Conservation (phyloP, 2,113 vertebrate species). For the Megaptera novaeangliae region DNA sequence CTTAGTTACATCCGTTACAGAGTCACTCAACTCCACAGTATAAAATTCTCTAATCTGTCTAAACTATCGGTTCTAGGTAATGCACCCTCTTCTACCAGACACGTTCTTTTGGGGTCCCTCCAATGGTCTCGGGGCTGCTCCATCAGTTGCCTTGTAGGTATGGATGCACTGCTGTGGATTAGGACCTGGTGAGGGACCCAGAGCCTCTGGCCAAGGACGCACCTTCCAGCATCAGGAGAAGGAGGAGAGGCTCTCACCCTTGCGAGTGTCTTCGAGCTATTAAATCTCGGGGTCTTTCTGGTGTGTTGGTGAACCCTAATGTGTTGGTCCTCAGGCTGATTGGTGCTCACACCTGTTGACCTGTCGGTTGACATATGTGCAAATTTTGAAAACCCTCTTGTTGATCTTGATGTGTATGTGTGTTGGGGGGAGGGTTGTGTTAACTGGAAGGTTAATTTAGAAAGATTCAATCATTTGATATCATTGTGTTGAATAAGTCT, state of each 20-base stretch:
- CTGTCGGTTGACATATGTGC: too few species aligned
- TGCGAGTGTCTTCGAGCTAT: not conserved
- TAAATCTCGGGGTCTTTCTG: not conserved
- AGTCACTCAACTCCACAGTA: not conserved
- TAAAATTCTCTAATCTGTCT: not conserved
- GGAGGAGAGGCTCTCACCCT: not conserved
- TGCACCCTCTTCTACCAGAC: not conserved
- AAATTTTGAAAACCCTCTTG: not conserved
- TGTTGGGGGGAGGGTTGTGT: too few species aligned
- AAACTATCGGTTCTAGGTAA: not conserved
- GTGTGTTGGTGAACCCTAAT: not conserved
- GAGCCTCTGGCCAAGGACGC: not conserved
- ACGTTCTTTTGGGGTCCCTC: not conserved
- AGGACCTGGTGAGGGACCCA: not conserved
- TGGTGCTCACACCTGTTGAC: not conserved
- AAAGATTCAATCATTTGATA: too few species aligned
- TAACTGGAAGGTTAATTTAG: not conserved
- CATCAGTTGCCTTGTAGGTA: not conserved
- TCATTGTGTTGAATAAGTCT: not conserved
- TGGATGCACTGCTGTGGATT: not conserved
- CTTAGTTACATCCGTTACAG: too few species aligned
- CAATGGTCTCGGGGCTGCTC: not conserved
- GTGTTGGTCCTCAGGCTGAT: not conserved
- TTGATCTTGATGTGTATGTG: rapidly evolving
- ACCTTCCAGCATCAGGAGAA: not conserved